Conservation (phyloP, 2,797 vertebrate species). For the Danio albolineatus region DNA sequence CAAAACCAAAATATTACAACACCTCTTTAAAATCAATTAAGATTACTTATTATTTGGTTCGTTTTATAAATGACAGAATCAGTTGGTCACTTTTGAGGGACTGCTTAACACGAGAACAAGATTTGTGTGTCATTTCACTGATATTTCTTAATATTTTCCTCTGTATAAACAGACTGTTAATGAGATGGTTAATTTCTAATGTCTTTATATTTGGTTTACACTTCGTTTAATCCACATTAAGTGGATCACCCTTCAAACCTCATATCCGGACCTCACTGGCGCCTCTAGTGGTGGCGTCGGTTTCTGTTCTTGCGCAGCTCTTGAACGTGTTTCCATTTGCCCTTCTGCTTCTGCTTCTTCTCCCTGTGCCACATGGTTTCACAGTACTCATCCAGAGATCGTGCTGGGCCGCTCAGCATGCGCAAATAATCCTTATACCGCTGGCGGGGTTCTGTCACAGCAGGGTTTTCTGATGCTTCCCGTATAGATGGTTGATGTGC, state of each 20-base stretch:
- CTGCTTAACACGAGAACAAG: background rate
- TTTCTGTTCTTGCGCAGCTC: conserved; percentile 95
- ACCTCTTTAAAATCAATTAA: background rate
- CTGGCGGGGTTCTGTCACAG: conserved; percentile 83
- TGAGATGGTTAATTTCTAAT: background rate
- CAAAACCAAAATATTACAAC: background rate
- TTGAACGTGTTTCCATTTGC: conserved; percentile 97
- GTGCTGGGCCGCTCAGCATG: conserved; percentile 86
- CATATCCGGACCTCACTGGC: background rate
- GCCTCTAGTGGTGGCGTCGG: conserved; percentile 82
- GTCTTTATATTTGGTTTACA: conserved; percentile 18
- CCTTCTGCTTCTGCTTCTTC: conserved; percentile 82
- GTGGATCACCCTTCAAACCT: conserved; percentile 14
- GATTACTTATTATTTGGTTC: background rate
- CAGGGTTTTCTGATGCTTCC: conserved; percentile 78
- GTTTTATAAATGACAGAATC: background rate
- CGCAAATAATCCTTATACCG: conserved; percentile 96
- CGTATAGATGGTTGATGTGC: conserved; percentile 75
- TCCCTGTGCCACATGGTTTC: conserved; percentile 93
- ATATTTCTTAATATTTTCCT: background rate
- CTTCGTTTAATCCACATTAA: background rate
- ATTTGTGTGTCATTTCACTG: background rate
- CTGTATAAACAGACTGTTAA: background rate
- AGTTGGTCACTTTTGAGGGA: background rate
- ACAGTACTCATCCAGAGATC: conserved; percentile 94